phyloP scores from a whole-genome alignment of 1,140 invertebrate species.

The Gerris buenoi region DNA sequence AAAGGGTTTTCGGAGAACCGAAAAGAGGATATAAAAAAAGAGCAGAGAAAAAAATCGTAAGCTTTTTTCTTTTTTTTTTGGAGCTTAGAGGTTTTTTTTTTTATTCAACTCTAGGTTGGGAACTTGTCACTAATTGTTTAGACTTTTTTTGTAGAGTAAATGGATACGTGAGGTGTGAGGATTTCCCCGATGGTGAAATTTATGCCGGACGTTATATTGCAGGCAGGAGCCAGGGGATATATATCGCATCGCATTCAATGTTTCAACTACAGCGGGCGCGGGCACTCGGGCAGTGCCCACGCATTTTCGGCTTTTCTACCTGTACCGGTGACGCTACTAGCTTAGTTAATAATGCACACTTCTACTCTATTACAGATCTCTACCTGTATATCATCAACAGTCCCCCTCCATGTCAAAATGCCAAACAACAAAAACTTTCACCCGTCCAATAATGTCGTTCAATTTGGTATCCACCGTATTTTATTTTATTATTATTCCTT shows the following conservation, averaged over 20 bases:
- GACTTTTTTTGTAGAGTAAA: neutral
- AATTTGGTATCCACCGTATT: too few species aligned
- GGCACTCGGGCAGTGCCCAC: too few species aligned
- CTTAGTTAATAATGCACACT: neutral
- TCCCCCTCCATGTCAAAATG: neutral
- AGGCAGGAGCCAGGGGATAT: neutral
- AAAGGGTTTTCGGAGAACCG: neutral
- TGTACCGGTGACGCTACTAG: too few species aligned
- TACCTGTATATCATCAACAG: neutral
- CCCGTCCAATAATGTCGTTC: too few species aligned
- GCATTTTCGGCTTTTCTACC: too few species aligned
- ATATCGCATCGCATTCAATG: too few species aligned
- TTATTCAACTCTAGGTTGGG: neutral
- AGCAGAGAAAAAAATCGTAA: neutral
- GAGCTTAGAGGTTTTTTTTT: neutral
- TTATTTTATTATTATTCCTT: too few species aligned
- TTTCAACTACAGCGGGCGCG: too few species aligned
- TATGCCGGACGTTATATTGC: neutral
- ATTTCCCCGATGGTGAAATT: neutral
- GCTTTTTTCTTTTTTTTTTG: neutral
- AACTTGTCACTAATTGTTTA: neutral
- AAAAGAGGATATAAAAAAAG: neutral
- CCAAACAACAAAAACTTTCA: neutral
- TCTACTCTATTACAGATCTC: neutral
- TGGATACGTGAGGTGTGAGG: neutral